Base-by-base conservation (phyloP, 1,140 invertebrate species). In the Oreohelix idahoensis region DNA sequence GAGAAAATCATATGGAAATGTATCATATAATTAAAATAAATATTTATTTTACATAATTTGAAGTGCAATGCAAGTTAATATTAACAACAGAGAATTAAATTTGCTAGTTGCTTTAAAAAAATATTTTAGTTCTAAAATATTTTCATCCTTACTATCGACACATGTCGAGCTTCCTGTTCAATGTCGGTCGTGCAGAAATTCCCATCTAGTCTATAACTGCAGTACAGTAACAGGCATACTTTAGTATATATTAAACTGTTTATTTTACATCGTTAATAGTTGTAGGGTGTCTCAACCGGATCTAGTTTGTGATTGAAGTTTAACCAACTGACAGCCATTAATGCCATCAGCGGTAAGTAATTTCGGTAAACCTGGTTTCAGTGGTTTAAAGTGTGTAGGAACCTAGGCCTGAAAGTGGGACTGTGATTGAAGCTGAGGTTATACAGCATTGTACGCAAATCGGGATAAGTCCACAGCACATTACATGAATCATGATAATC, bases 101-200 rank as follows among this genome's bases (percentile, higher is more conserved):
- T n/a, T n/a, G 53, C 10, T 77, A 23, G 5, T 49, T 49, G 5
- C 15, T 49, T 76, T 76, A 11, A 1, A 77, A 58, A 58, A 58
- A 15, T 58, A 58, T n/a, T 58, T 58, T 8, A 58, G 26, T 58
- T 58, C 15, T 58, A n/a, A n/a, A 58, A 58, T 4, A 58, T 58
- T n/a, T 58, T 58, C 13, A 23, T n/a, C 23, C 53, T 26, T 32
- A 15, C 42, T 42, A n/a, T 49, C 36, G 42, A 23, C 71, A 74
- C 71, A 74, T 74, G 71, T 74, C 71, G 38, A 74, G 38, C 71
- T 74, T 74, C 71, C 71, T 74, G 71, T 74, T 74, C 42, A 49
- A 74, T 74, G 71, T 74, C 71, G 71, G 71, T 74, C 71, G 42
- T 39, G 38, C 23, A 26, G 36, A 74, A 42, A 74, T 26, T 8